phyloP scores from a whole-genome alignment of 2,888 invertebrate species.

The Leptinotarsa haldemani region DNA sequence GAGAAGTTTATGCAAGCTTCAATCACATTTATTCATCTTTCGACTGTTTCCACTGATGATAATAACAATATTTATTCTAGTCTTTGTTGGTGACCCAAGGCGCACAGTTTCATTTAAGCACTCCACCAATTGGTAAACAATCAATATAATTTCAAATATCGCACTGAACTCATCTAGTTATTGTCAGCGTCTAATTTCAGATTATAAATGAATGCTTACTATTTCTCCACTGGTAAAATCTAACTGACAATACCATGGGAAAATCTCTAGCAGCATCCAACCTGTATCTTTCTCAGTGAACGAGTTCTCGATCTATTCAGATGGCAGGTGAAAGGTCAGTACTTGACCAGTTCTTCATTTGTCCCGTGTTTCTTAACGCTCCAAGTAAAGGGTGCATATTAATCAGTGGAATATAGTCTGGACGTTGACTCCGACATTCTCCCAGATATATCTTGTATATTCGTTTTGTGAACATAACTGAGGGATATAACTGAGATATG shows the following conservation, averaged over 20 bases:
- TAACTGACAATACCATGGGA: constrained; percentile 18
- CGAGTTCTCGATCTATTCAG: constrained; percentile 34
- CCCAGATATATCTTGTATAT: neutral
- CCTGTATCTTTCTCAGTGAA: constrained; percentile 33
- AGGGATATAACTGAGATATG: too few species aligned
- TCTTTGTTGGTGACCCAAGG: too few species aligned
- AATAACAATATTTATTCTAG: too few species aligned
- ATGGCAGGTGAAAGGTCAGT: constrained; percentile 46
- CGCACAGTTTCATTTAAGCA: too few species aligned
- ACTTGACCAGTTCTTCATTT: constrained; percentile 41
- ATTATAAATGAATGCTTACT: neutral
- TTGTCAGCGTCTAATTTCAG: neutral
- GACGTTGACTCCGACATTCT: neutral
- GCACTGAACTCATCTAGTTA: too few species aligned
- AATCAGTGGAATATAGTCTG: constrained; percentile 15
- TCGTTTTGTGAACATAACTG: neutral
- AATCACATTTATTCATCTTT: too few species aligned
- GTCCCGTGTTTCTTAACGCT: constrained; percentile 29
- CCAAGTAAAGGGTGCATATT: constrained; percentile 27
- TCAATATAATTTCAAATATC: too few species aligned
- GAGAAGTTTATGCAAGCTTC: too few species aligned
- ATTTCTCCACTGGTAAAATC: neutral
- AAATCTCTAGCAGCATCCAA: constrained; percentile 18
- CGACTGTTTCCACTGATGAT: too few species aligned
- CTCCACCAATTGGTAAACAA: too few species aligned